Conservation (phyloP, 2,888 invertebrate species). For the Hipparchia semele region DNA sequence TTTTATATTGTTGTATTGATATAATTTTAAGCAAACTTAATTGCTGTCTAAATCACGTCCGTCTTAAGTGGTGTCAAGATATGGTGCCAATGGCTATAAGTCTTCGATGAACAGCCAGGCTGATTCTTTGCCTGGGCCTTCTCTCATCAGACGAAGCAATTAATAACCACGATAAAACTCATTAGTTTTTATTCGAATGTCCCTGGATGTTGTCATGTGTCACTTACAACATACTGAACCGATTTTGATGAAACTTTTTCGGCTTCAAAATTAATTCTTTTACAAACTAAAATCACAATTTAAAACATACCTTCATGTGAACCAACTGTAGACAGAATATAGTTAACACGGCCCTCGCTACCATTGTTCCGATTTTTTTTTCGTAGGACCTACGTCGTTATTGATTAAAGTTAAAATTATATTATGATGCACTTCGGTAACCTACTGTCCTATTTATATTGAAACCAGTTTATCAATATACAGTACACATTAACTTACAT, state of each 20-base stretch:
- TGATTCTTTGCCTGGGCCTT: too few relatives aligned
- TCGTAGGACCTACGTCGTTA: conserved; percentile 12
- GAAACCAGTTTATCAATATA: conserved; percentile 30
- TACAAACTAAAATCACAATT: not conserved
- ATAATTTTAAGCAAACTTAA: too few relatives aligned
- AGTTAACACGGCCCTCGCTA: conserved; percentile 23
- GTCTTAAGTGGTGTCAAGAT: too few relatives aligned
- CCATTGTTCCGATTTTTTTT: conserved; percentile 28
- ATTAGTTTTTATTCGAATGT: too few relatives aligned
- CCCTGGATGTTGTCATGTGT: too few relatives aligned
- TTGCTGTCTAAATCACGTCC: too few relatives aligned
- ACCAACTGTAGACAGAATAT: conserved; percentile 39
- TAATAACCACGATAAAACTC: too few relatives aligned
- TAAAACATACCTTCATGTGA: conserved; percentile 38
- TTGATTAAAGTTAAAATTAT: conserved; percentile 15
- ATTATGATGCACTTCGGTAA: conserved; percentile 36
- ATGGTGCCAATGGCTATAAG: too few relatives aligned
- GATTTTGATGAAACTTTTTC: not conserved
- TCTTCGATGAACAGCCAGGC: too few relatives aligned
- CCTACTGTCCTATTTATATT: conserved; percentile 46
- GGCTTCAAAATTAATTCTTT: not conserved
- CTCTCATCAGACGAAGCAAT: too few relatives aligned
- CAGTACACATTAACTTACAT: conserved; percentile 32
- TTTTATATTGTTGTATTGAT: too few relatives aligned
- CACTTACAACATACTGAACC: too few relatives aligned